Base-by-base conservation (phyloP, 2,888 invertebrate species). In the Hylaea fasciaria region DNA sequence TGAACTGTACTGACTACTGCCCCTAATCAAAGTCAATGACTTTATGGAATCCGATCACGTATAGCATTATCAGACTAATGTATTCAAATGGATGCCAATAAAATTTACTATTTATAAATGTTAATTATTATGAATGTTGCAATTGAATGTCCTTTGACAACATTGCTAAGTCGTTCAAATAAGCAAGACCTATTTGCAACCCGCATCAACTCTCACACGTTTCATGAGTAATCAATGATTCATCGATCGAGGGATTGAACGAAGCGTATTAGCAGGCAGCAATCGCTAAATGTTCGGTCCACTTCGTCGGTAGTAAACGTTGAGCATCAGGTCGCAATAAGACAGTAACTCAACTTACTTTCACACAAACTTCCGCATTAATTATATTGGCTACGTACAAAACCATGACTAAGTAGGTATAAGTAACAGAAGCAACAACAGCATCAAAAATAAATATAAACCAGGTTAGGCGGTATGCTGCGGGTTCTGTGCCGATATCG, bases 211-310 rank as follows among this genome's bases (percentile, higher is more conserved):
- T 55, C 47, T 58, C 52, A 58, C 52, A 53, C 59, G 62, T 57
- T 70, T 70, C 72, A 48, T 32, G 48, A 39, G 52, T 73, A 80
- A 86, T 86, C 79, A 83, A 86, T 82, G 80, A 85, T 86, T 85
- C 82, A 83, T 77, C 73, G 76, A 83, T 82, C 81, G 83, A 86
- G 83, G 81, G 65, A 81, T 82, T 77, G 82, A 81, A 83, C 82
- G 84, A 82, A 86, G 84, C 77, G 85, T 81, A 88, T 88, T 86
- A 88, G 82, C 74, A 80, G 82, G 76, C 39, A 39, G 78, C 81
- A 83, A 83, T 86, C 79, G 79, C 82, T 86, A 83, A 86, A 82
- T 84, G 68, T 66, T 65, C 58, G 56, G 86, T 86, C 86, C 89
- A 88, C 86, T 87, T 85, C 77, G 81, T 70, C 81, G 78, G 80